phyloP scores from a whole-genome alignment of 2,888 invertebrate genomes.

The Tridacna crocea region DNA sequence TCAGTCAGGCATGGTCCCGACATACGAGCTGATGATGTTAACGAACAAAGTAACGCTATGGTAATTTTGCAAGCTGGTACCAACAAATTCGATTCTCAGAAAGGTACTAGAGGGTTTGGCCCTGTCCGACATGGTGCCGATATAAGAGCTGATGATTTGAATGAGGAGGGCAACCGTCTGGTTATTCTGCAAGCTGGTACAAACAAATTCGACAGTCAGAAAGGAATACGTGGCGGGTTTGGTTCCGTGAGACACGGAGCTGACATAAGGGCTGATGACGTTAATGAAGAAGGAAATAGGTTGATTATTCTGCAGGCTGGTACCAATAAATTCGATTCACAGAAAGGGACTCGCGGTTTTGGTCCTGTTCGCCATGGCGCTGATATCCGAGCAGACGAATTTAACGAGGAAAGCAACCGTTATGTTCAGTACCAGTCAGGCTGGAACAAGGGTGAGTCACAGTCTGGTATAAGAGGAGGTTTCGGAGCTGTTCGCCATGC shows the following conservation, averaged over 20 bases:
- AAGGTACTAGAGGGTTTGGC: conserved; percentile 79
- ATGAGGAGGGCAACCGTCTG: conserved; percentile 74
- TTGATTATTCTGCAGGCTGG: conserved; percentile 82
- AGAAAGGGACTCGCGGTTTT: conserved; percentile 79
- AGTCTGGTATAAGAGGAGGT: conserved; percentile 79
- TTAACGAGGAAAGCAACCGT: conserved; percentile 74
- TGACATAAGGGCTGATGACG: conserved; percentile 81
- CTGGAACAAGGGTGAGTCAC: conserved; percentile 81
- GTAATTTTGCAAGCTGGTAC: conserved; percentile 82
- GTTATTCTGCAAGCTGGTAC: conserved; percentile 82
- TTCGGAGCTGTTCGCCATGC: conserved; percentile 82
- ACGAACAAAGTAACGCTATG: conserved; percentile 75
- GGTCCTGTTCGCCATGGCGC: conserved; percentile 80
- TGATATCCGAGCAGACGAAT: conserved; percentile 81
- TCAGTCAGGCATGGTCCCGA: conserved; percentile 81
- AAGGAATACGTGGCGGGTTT: conserved; percentile 77
- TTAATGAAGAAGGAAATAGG: conserved; percentile 74
- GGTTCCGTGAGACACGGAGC: conserved; percentile 81
- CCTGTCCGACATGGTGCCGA: conserved; percentile 81
- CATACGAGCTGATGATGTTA: conserved; percentile 80
- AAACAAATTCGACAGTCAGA: conserved; percentile 82
- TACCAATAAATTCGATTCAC: conserved; percentile 82
- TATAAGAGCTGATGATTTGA: conserved; percentile 79
- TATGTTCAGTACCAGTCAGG: conserved; percentile 81
- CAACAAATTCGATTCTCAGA: conserved; percentile 82